phyloP scores from a whole-genome alignment of 1,140 invertebrate genomes.

The Hermatobates lingyangjiaoensis region DNA sequence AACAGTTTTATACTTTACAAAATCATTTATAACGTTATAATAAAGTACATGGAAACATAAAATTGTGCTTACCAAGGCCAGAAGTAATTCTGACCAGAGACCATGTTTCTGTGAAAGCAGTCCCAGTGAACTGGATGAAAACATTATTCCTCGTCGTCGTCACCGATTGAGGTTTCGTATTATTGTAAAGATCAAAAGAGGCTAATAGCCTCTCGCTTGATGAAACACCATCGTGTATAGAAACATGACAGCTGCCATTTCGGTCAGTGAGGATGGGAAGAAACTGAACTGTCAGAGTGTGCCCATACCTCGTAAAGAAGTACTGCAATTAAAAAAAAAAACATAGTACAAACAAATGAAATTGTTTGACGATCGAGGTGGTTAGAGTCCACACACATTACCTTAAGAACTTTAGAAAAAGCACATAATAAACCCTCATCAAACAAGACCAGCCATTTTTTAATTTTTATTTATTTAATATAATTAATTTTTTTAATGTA shows the following conservation, averaged over 20 bases:
- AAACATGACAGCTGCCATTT: constrained; percentile 50
- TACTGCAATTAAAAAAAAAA: constrained; percentile 24
- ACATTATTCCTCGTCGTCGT: constrained; percentile 56
- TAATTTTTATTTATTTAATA: too few relatives aligned
- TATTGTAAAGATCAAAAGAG: constrained; percentile 47
- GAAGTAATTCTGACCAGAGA: constrained; percentile 58
- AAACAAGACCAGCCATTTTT: too few relatives aligned
- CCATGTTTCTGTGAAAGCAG: constrained; percentile 43
- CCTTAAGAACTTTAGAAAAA: too few relatives aligned
- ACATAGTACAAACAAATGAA: too few relatives aligned
- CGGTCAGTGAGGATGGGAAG: constrained; percentile 50
- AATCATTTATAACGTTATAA: too few relatives aligned
- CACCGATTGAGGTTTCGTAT: constrained; percentile 65
- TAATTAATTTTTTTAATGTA: too few relatives aligned
- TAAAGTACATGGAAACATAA: too few relatives aligned
- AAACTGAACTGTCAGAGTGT: constrained; percentile 67
- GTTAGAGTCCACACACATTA: too few relatives aligned
- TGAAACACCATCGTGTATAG: constrained; percentile 58
- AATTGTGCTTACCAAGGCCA: constrained; percentile 36
- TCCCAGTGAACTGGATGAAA: constrained; percentile 50
- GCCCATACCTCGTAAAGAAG: constrained; percentile 53
- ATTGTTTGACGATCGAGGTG: too few relatives aligned
- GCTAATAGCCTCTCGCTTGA: constrained; percentile 45
- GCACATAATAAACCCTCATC: too few relatives aligned
- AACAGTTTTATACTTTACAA: too few relatives aligned